phyloP scores from a whole-genome alignment of 2,797 vertebrate genomes.

The Anguilla marmorata region DNA sequence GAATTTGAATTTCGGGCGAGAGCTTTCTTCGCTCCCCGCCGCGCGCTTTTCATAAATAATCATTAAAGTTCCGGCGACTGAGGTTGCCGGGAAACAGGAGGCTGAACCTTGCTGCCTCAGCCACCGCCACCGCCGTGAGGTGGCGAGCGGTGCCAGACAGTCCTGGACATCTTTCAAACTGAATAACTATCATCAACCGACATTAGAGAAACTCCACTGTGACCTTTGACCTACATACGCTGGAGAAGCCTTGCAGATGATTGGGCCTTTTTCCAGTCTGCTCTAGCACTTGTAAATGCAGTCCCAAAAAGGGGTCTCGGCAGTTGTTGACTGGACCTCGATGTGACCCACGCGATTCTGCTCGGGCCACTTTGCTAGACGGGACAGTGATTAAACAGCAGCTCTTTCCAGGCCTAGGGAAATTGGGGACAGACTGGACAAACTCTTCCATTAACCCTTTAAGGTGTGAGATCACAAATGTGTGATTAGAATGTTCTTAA shows the following conservation, averaged over 20 bases:
- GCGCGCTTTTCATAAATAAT: constrained; percentile 58
- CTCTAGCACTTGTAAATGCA: constrained; percentile 34
- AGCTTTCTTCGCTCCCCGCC: constrained; percentile 25
- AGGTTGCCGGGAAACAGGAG: constrained; percentile 65
- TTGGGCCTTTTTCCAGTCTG: constrained; percentile 37
- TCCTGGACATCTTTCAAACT: constrained; percentile 65
- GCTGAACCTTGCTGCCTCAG: constrained; percentile 65
- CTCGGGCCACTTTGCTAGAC: constrained; percentile 34
- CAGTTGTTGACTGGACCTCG: constrained; percentile 17
- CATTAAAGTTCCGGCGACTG: constrained; percentile 58
- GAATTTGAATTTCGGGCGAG: constrained; percentile 23
- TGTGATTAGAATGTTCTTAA: too few relatives aligned
- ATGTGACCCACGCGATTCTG: constrained; percentile 9
- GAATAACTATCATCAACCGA: constrained; percentile 66
- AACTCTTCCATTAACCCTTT: neutral
- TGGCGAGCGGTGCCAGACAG: constrained; percentile 48
- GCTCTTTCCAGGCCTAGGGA: constrained; percentile 34
- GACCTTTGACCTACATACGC: constrained; percentile 67
- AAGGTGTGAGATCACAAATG: too few relatives aligned
- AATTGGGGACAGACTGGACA: constrained; percentile 15
- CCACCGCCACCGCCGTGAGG: constrained; percentile 61
- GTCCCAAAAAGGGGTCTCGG: constrained; percentile 37
- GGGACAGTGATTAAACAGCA: constrained; percentile 39
- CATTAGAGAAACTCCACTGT: constrained; percentile 53
- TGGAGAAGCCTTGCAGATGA: constrained; percentile 49